Evolutionary conservation across 2,113 vertebrate species (phyloP), one percentile per base, ranked within the genome.

Genomic region (Empidonax traillii): DNA sequence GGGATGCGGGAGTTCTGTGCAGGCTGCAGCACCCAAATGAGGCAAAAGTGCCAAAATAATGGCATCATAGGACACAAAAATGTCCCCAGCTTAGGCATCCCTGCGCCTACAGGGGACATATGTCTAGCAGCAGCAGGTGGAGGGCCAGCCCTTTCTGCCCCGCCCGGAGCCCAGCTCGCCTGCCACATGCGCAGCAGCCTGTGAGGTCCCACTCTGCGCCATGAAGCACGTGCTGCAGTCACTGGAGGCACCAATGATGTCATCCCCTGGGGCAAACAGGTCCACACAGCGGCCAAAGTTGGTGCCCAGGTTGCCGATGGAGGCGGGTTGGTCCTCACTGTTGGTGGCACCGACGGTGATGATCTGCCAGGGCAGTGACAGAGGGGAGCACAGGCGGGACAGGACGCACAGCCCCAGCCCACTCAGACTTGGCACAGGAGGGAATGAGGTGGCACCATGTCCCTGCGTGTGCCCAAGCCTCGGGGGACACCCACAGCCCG

Each of bases 171-270:
- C 24, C 28, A 14, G 52, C 97, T 97, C 77, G 95, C 99, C 99
- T 68, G 99, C 98, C n/a, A 98, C 98, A 0, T 99, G 99, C 0
- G 99, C 98, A 0, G 99, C 99, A 3, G 99, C 99, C 96, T 99
- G 99, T 1, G 99, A 99, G 0, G 98, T 99, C 44, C 99, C 99
- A 1, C 99, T 99, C 91, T 94, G 98, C 3, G 98, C 98, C 0
- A 96, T 98, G 63, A 99, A 99, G 87, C 99, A 99, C 7, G 99
- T 98, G 89, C 97, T 98, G 66, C 99, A 99, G 96, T 98, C 99
- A 2, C 99, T 99, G 84, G 99, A 99, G 61, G 99, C 98, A 1
- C 99, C 98, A 0, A 99, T 82, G 30, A 99, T 99, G 96, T 99
- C 98, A 9, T 99, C 98, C 16, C 99, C 99, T 0, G 99, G 99